Base-by-base conservation (phyloP, 2,113 vertebrate species). In the Tragelaphus buxtoni region DNA sequence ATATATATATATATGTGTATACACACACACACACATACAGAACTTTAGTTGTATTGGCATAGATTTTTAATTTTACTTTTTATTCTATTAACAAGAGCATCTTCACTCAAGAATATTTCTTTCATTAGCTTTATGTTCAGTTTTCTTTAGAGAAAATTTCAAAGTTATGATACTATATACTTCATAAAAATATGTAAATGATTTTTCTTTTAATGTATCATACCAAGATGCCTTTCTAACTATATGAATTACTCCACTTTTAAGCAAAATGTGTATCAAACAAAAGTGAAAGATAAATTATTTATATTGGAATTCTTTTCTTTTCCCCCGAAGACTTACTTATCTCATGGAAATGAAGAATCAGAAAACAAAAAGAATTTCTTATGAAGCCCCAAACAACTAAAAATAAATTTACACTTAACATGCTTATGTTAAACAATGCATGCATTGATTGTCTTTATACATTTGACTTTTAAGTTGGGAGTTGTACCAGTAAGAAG, bases 261-360 rank as follows among this genome's bases (percentile, higher is more conserved):
- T 72, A 89, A 96, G 35, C 26, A 95, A 91, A 95, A 51, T 96
- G 9, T 91, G 22, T 86, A 72, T 89, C 39, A 80, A 93, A 58
- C 7, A 76, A 94, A 93, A 72, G 1, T 76, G 13, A 4, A 79
- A 51, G 30, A 47, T 32, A 47, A 74, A 55, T 81, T 61, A 63
- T 61, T 93, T 83, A 83, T 79, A 13, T n/a, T 88, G 10, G 4
- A 90, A 28, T 61, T 53, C 0, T 47, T 51, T 42, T 74, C 35
- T 91, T 77, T 90, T 87, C 1, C 18, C 3, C 1, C 2, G 76
- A 86, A 53, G 10, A 77, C 8, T 81, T 16, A 79, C 1, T 49
- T n/a, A 84, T 83, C 82, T 95, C 51, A 77, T 80, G 26, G 32
- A 91, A 79, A 94, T 26, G 20, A 49, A 51, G 16, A 58, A 60